Evolutionary conservation across 2,888 invertebrate genomes (phyloP), one percentile per base, ranked within the genome.

Genomic region (Lysandra bellargus): DNA sequence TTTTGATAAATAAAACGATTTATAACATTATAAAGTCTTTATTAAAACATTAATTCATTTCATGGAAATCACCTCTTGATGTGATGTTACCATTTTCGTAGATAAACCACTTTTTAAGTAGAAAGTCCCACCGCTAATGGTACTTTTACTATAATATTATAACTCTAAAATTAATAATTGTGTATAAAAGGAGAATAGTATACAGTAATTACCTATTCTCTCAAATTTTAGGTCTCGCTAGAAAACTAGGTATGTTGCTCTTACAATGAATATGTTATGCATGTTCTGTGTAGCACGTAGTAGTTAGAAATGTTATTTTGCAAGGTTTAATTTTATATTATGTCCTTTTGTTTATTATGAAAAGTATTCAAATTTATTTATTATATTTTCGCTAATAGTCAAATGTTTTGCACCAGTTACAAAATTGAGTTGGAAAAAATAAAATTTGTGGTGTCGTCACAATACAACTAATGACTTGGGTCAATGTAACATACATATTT

Each of bases 171-270:
- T 30, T 64, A 4, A 30, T 64, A 30, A 12, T 23, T 4, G 2
- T 64, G 4, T 64, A 7, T 30, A 64, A 64, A 4, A 4, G 1
- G 12, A 69, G 33, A 17, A 17, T 33, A 14, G 33, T 23, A 23
- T 23, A 23, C 23, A 23, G 23, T 37, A 69, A 33, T 69, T 1
- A 69, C 69, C 4, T 69, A 4, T 69, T 69, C 12, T 69, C 14
- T 57, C 53, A 33, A 44, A 76, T 76, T 53, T 30, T 87, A 92
- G 92, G 92, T 91, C 92, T 91, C 72, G 81, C 91, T 85, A 86
- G 88, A 88, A 88, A 82, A 77, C 37, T 80, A 81, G 87, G 88
- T 89, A 88, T 78, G 78, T 76, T 57, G 40, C 44, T 44, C 40
- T 23, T 37, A 12, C 40, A 74, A 44, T 44, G n/a, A n/a, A 74